Evolutionary conservation across 92 coral and sea anemone species (phyloP).

Genomic region (Zoanthus sansibaricus): DNA sequence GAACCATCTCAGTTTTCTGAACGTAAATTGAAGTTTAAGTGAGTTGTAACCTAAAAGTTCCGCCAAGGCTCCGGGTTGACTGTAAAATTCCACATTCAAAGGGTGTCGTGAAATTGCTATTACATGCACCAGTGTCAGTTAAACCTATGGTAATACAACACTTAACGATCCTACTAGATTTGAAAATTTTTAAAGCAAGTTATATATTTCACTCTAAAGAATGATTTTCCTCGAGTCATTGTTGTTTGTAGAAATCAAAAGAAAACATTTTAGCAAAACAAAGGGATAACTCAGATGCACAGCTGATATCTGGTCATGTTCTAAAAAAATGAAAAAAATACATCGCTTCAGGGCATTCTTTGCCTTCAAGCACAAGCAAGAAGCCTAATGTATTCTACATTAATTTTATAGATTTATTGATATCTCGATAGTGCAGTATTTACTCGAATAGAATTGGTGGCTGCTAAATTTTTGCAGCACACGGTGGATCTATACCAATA

Average conservation of each 20-base stretch:
- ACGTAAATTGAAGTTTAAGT: slow-evolving; percentile 14
- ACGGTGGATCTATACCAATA: background rate
- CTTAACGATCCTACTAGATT: background rate
- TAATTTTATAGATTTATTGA: slow-evolving; percentile 14
- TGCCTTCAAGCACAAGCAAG: slow-evolving; percentile 8
- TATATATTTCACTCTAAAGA: background rate
- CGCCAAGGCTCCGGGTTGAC: slow-evolving; percentile 44
- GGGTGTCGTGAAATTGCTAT: background rate
- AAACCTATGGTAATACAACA: background rate
- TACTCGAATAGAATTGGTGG: background rate
- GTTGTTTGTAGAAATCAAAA: slow-evolving; percentile 40
- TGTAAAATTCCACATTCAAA: slow-evolving; percentile 8
- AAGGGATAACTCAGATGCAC: slow-evolving; percentile 36
- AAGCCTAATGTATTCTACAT: slow-evolving; percentile 34
- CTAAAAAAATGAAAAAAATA: slow-evolving; percentile 6
- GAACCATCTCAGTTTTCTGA: background rate
- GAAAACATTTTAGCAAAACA: slow-evolving; percentile 52
- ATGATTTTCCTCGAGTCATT: background rate
- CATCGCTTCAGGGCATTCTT: slow-evolving; percentile 41
- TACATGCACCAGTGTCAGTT: background rate
- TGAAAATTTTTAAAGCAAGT: background rate
- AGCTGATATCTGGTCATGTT: slow-evolving; percentile 46
- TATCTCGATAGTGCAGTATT: background rate
- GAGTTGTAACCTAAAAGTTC: slow-evolving; percentile 10
- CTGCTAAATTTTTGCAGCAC: background rate